Evolutionary conservation across 2,888 invertebrate genomes (phyloP).

Genomic region (Luperina testacea): DNA sequence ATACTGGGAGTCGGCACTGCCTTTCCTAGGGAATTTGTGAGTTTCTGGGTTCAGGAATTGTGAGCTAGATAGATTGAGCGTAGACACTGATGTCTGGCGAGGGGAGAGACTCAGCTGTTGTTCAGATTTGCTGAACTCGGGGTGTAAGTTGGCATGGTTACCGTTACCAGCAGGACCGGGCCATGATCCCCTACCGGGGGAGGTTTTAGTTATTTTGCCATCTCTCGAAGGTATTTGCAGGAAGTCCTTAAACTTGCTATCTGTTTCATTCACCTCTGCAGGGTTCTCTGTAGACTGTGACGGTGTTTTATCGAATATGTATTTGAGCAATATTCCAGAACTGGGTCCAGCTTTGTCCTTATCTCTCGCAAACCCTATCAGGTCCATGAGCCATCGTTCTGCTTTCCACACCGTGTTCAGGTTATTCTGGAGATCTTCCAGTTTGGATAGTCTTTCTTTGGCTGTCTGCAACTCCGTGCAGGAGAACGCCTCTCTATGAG

Average conservation of each 20-base stretch:
- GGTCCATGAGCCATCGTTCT: slow-evolving; percentile 98
- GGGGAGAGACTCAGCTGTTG: slow-evolving; percentile 92
- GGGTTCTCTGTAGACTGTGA: slow-evolving; percentile 76
- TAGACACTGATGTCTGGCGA: slow-evolving; percentile 88
- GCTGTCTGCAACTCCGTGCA: slow-evolving; percentile 96
- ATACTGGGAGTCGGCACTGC: slow-evolving; percentile 90
- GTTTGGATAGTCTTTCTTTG: slow-evolving; percentile 94
- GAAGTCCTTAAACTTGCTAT: slow-evolving; percentile 85
- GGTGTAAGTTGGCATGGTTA: slow-evolving; percentile 88
- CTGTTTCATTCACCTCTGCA: slow-evolving; percentile 87
- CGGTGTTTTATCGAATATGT: slow-evolving; percentile 82
- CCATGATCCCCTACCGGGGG: slow-evolving; percentile 95
- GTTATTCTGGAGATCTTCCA: slow-evolving; percentile 96
- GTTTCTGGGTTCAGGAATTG: slow-evolving; percentile 89
- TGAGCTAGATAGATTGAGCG: slow-evolving; percentile 88
- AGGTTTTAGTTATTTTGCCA: slow-evolving; percentile 93
- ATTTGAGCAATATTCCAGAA: slow-evolving; percentile 87
- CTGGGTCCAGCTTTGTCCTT: slow-evolving; percentile 85
- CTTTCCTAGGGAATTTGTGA: slow-evolving; percentile 86
- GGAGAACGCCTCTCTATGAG: slow-evolving; percentile 98
- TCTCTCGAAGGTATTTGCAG: slow-evolving; percentile 93
- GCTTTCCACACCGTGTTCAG: slow-evolving; percentile 98
- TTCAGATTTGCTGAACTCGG: slow-evolving; percentile 96
- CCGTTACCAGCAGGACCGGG: slow-evolving; percentile 93
- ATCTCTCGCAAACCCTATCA: slow-evolving; percentile 98